phyloP scores from a whole-genome alignment of 2,797 vertebrate species.

The Poecilia velifera region DNA sequence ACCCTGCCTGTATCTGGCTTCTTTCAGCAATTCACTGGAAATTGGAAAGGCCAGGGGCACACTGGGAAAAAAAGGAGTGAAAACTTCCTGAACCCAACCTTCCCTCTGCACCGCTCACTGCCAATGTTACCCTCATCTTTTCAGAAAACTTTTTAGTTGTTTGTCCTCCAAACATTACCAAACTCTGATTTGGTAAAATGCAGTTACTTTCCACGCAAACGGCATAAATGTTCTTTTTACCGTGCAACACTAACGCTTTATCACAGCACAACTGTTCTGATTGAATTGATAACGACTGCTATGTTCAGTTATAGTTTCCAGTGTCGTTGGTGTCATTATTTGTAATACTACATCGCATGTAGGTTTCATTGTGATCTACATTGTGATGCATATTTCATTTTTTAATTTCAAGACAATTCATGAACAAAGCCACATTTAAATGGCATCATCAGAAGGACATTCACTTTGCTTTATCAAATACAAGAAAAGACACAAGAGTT shows the following conservation, averaged over 20 bases:
- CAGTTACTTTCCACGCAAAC: background rate
- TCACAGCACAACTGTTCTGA: background rate
- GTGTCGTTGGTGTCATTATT: background rate
- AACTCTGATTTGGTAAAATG: conserved; percentile 2
- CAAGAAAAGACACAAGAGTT: conserved; percentile 10
- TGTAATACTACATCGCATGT: background rate
- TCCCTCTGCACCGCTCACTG: conserved; percentile 37
- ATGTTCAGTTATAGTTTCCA: background rate
- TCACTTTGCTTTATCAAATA: background rate
- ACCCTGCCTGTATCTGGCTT: conserved; percentile 81
- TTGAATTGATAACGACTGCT: background rate
- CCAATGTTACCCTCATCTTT: conserved; percentile 26
- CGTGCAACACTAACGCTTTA: conserved; percentile 12
- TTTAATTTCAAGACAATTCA: background rate
- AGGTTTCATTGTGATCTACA: background rate
- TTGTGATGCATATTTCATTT: background rate
- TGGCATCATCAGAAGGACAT: background rate
- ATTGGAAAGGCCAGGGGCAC: conserved; percentile 74
- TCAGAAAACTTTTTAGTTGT: conserved; percentile 19
- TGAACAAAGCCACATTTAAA: background rate
- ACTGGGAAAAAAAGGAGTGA: conserved; percentile 77
- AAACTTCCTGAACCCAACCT: conserved; percentile 76
- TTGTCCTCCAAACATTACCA: conserved; percentile 23
- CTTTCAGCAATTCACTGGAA: conserved; percentile 77
- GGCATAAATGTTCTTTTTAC: background rate